Evolutionary conservation across 2,797 vertebrate species (phyloP), one percentile per base, ranked within the genome.

Genomic region (Trachurus trachurus): DNA sequence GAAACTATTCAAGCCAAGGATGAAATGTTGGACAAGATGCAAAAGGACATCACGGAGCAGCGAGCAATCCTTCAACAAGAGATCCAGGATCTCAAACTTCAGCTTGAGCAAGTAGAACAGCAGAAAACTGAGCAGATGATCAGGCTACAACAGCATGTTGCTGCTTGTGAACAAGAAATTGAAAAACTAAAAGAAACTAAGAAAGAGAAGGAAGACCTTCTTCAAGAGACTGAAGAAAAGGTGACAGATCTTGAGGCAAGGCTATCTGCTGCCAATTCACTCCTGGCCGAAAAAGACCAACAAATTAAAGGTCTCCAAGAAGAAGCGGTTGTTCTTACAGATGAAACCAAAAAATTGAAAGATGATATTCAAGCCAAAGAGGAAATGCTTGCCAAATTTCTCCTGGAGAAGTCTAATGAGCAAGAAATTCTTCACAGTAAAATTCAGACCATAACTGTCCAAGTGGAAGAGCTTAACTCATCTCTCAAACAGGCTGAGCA

Each of bases 261-360:
- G 56, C 75, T 92, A 54, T 74, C 59, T 19, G 78, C 75, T 40
- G 71, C 73, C 16, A 73, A 34, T 64, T 83, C 75, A 61, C 91
- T 80, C 81, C 68, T 90, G 56, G 88, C 84, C 22, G 85, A 87
- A 2, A 92, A 93, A 67, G 80, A 96, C 2, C 45, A 93, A 73
- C 92, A 96, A 45, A 94, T 96, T 81, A 84, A 7, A 77, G 84
- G 6, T 84, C 94, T 71, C 71, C 84, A 17, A 86, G 87, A 3
- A 67, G 79, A 66, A 88, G 83, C 67, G 78, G 78, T 60, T 52
- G 61, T 15, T 47, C 84, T 93, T 9, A 68, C 65, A 45, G 69
- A 86, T 64, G 70, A 82, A 72, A 71, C 73, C 45, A 76, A 62
- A 65, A 83, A 31, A 67, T 44, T 50, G 13, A 80, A 82, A 86